A percentile compares a stretch with the other conserved stretches of the same genome.
Evolutionary conservation across 2,888 invertebrate species (phyloP).

Genomic region (Ormyrus labotus): DNA sequence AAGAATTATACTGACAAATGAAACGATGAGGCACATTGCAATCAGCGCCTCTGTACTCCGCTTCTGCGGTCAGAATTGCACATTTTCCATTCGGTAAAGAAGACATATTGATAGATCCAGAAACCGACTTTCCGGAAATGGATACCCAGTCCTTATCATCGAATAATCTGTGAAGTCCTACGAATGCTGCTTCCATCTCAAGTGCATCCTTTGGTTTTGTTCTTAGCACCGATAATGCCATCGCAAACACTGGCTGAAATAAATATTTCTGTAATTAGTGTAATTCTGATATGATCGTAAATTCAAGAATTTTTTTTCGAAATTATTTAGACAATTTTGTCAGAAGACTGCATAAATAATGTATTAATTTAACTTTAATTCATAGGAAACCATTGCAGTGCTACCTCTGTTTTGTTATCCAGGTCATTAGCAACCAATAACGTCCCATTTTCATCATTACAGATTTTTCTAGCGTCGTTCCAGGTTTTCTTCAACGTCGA

Average conservation of each 20-base stretch:
- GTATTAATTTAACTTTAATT: no score
- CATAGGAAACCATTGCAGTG: no score
- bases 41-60: background rate
- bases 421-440: no score
- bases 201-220: no score
- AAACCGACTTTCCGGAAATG: slow-evolving; percentile 22
- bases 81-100: slow-evolving; percentile 15
- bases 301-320: no score
- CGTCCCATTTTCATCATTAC: slow-evolving; percentile 57
- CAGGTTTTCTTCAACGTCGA: slow-evolving; percentile 18
- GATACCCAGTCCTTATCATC: slow-evolving; percentile 37
- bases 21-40: slow-evolving; percentile 16
- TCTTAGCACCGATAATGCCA: no score
- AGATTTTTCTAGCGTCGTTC: slow-evolving; percentile 63
- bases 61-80: background rate
- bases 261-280: no score
- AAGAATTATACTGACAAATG: background rate
- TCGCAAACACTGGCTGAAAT: no score
- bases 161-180: slow-evolving; percentile 39
- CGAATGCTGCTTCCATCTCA: slow-evolving; percentile 4
- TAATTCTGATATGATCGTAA: no score
- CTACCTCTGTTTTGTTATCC: no score
- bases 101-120: background rate
- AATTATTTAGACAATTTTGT: no score
- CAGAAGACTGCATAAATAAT: no score